Conservation (phyloP, 2,888 invertebrate genomes). For the Pristionchus exspectatus region DNA sequence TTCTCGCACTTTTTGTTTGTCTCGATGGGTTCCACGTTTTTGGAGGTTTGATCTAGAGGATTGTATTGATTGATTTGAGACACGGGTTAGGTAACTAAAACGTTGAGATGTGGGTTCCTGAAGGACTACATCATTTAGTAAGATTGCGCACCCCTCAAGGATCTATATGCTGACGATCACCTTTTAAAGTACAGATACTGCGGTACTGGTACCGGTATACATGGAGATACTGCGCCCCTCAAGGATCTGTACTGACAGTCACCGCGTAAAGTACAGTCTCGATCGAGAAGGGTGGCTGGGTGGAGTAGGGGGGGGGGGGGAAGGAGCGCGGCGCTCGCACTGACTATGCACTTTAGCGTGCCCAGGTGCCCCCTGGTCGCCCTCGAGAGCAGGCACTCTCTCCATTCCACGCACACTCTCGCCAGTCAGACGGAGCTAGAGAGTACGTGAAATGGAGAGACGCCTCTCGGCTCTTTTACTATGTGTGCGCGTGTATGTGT, state of each 20-base stretch:
- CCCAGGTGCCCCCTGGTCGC: not conserved
- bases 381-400: not conserved
- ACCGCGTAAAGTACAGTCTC: not conserved
- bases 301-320: not conserved
- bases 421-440: not conserved
- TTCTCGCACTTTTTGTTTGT: not conserved
- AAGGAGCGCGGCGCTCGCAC: not conserved
- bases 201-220: no score
- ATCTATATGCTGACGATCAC: no score
- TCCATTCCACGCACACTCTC: not conserved
- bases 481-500: conserved; percentile 1
- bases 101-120: no score
- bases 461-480: not conserved
- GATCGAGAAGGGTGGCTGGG: not conserved
- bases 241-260: not conserved
- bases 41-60: not conserved
- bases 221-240: not conserved
- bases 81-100: no score
- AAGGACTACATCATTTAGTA: no score
- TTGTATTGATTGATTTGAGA: not conserved
- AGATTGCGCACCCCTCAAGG: no score
- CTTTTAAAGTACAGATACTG: no score
- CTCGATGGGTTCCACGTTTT: not conserved
- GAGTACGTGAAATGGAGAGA: not conserved
- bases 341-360: not conserved